Conservation (phyloP, 1,140 invertebrate species). For the Dysdera silvatica region DNA sequence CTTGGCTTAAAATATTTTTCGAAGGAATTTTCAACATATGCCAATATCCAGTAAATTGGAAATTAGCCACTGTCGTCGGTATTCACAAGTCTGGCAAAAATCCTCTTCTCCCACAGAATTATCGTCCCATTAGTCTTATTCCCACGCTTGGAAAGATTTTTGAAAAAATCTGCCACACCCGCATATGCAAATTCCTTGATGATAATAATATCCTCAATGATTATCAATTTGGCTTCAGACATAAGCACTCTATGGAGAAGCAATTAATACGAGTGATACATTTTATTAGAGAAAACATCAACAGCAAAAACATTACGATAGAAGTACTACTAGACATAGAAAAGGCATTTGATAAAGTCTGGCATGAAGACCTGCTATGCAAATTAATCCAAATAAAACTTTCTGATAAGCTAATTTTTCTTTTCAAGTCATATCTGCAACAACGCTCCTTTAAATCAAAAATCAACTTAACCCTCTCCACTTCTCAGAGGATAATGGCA, state of each 20-base stretch:
- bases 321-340: not conserved
- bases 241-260: not conserved
- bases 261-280: not conserved
- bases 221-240: not conserved
- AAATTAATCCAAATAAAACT: not conserved
- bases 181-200: not conserved
- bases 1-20: not conserved
- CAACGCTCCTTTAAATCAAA: not conserved
- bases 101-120: not conserved
- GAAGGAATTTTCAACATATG: not conserved
- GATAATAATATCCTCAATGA: not conserved
- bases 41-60: not conserved
- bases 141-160: not conserved
- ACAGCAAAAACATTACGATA: not conserved
- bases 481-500: not conserved
- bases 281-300: not conserved
- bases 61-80: not conserved
- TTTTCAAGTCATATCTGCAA: not conserved
- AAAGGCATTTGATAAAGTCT: not conserved
- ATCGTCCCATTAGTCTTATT: not conserved
- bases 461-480: not conserved
- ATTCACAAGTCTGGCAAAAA: not conserved
- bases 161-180: not conserved
- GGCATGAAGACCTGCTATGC: not conserved
- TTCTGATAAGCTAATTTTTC: not conserved